Evolutionary conservation across 2,113 vertebrate species (phyloP).

Genomic region (Xiphorhynchus elegans): DNA sequence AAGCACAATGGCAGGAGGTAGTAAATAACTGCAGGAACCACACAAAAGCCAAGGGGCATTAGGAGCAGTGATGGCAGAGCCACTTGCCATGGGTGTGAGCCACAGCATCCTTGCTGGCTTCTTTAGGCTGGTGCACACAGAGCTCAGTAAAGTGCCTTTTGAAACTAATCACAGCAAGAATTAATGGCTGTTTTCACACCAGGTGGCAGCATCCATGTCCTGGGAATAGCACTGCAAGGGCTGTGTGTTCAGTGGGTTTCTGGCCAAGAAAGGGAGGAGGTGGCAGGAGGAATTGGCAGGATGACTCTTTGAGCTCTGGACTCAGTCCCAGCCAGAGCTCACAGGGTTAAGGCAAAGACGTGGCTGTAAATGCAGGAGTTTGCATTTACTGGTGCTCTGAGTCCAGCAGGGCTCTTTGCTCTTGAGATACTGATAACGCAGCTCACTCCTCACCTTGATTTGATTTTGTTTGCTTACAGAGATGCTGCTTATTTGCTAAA

Average conservation of each 20-base stretch:
- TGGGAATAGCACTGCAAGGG: neutral
- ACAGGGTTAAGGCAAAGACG: neutral
- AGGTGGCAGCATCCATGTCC: constrained; percentile 2
- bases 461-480: neutral
- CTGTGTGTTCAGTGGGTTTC: neutral
- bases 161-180: constrained; percentile 26
- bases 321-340: neutral
- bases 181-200: constrained; percentile 23
- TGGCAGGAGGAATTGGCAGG: neutral
- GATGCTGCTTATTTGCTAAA: neutral
- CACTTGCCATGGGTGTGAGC: fast-evolving
- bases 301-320: fast-evolving
- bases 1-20: neutral
- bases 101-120: neutral
- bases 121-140: neutral
- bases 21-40: neutral
- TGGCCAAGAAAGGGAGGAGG: neutral
- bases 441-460: neutral
- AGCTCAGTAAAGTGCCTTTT: neutral
- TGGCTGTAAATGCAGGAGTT: neutral
- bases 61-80: neutral
- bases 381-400: neutral
- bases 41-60: neutral
- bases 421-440: neutral
- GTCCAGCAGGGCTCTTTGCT: neutral